A percentile compares a stretch with the other conserved stretches of the same genome.
Evolutionary conservation across 2,113 vertebrate species (phyloP).

Genomic region (Rhagologus leucostigma): DNA sequence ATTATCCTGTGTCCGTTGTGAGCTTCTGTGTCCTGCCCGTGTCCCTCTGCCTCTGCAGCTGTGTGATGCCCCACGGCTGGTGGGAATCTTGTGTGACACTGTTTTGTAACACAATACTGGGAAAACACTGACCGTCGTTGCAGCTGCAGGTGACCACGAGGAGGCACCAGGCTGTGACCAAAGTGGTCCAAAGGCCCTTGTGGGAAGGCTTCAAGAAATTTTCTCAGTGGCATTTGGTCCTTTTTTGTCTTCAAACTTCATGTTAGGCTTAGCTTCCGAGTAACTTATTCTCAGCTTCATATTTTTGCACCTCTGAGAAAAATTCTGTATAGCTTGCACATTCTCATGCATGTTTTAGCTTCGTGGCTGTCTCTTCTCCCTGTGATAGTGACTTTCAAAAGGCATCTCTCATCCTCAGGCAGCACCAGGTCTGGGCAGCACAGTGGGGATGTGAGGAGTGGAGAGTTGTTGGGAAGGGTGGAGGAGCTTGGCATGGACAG

Average conservation of each 20-base stretch:
- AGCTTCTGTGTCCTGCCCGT: fast-evolving
- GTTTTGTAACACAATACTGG: too few relatives aligned
- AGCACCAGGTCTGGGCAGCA: not conserved
- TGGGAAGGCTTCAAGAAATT: not conserved
- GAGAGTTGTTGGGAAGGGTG: not conserved
- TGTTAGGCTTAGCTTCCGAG: not conserved
- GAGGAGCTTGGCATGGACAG: not conserved
- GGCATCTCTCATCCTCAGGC: not conserved
- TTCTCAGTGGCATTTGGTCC: not conserved
- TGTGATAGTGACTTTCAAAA: not conserved
- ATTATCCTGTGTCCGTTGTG: not conserved
- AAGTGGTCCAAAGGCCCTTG: not conserved
- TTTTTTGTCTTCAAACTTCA: not conserved
- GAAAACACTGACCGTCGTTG: fast-evolving
- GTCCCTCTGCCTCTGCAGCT: not conserved
- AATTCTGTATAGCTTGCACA: not conserved
- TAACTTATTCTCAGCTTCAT: not conserved
- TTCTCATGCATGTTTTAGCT: not conserved
- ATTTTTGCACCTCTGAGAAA: not conserved
- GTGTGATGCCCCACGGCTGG: not conserved
- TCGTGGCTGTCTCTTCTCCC: not conserved
- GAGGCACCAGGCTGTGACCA: not conserved
- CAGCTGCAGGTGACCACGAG: fast-evolving
- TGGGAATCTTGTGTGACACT: not conserved
- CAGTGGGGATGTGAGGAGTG: not conserved